Conservation (phyloP, 2,797 vertebrate genomes). For the Lithobates pipiens region DNA sequence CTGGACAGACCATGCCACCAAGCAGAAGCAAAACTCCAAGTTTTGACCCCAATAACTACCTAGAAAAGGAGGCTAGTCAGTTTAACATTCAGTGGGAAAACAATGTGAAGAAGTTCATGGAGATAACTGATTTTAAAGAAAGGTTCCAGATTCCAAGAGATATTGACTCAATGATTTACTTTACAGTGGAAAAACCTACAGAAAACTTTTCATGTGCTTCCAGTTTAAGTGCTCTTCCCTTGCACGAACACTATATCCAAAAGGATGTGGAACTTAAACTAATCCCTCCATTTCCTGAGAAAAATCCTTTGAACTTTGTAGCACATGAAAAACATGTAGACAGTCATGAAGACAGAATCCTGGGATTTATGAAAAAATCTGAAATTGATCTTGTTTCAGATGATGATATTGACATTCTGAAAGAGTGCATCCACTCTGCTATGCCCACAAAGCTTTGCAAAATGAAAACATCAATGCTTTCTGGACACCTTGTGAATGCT, state of each 20-base stretch:
- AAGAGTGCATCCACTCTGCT: slow-evolving; percentile 94
- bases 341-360: slow-evolving; percentile 72
- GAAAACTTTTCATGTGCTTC: slow-evolving; percentile 99
- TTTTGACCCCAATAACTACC: slow-evolving; percentile 78
- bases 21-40: slow-evolving; percentile 97
- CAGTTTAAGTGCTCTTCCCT: slow-evolving; percentile 93
- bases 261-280: slow-evolving; percentile 97
- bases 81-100: slow-evolving; percentile 92
- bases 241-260: slow-evolving; percentile 95
- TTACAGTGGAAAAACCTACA: slow-evolving; percentile 95
- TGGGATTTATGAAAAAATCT: slow-evolving; percentile 76
- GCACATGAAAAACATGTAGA: slow-evolving; percentile 79
- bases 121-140: slow-evolving; percentile 94
- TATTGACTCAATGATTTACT: slow-evolving; percentile 95
- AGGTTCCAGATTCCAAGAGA: slow-evolving; percentile 92
- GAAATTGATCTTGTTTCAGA: slow-evolving; percentile 82
- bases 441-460: slow-evolving; percentile 94
- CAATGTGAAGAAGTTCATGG: slow-evolving; percentile 92
- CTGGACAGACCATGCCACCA: slow-evolving; percentile 97
- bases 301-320: slow-evolving; percentile 76
- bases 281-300: slow-evolving; percentile 88
- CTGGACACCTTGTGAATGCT: slow-evolving; percentile 81
- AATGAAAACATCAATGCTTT: slow-evolving; percentile 86
- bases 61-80: slow-evolving; percentile 82
- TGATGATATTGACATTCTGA: slow-evolving; percentile 92